Evolutionary conservation across 2,888 invertebrate genomes (phyloP).

Genomic region (Epinotia brunnichana): DNA sequence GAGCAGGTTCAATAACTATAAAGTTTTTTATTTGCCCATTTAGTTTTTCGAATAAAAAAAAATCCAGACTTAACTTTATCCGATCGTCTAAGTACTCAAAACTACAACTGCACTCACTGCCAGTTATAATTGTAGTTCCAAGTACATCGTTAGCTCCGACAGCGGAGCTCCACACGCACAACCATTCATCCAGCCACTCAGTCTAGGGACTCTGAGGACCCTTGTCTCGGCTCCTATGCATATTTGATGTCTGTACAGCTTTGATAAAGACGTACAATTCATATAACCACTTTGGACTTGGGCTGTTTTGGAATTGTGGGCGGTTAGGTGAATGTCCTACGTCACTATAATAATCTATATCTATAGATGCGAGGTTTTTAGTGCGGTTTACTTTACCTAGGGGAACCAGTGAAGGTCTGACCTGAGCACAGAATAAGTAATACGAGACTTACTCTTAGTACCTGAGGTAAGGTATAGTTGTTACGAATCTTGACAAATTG

Average conservation of each 20-base stretch:
- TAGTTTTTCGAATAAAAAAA: too few species aligned
- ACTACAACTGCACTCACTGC: background rate
- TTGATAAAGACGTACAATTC: background rate
- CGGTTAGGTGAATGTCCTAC: constrained; percentile 21
- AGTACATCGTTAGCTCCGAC: constrained; percentile 50
- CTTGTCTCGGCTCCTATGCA: constrained; percentile 46
- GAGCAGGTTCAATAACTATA: too few species aligned
- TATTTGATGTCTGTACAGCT: constrained; percentile 19
- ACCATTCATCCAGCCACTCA: constrained; percentile 49
- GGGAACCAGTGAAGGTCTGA: too few species aligned
- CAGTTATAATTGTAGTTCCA: constrained; percentile 1
- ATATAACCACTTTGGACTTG: background rate
- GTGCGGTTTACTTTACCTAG: background rate
- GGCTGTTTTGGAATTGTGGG: background rate
- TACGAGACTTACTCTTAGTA: too few species aligned
- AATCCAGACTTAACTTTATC: too few species aligned
- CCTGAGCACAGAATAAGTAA: too few species aligned
- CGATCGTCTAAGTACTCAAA: background rate
- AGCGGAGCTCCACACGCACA: constrained; percentile 46
- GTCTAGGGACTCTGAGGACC: constrained; percentile 47
- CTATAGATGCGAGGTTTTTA: background rate
- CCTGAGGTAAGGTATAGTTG: too few species aligned
- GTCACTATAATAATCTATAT: background rate
- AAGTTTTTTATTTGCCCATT: too few species aligned
- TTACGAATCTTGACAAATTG: too few species aligned